phyloP scores from a whole-genome alignment of 1,140 invertebrate species.

The Meloidogyne chitwoodi region DNA sequence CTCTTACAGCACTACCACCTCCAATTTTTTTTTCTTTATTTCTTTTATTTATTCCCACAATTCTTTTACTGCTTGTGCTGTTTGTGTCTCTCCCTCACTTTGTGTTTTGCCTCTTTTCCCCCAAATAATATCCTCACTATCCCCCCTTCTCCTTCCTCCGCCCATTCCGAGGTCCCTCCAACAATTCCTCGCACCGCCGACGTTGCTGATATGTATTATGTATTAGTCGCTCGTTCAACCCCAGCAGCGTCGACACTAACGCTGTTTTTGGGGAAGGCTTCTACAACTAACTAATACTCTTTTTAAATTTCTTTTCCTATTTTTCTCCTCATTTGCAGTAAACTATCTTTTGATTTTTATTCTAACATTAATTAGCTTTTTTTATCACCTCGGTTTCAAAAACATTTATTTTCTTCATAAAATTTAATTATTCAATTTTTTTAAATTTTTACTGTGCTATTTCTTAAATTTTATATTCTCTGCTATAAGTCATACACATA shows the following conservation, averaged over 20 bases:
- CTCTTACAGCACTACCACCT: neutral
- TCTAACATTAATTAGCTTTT: neutral
- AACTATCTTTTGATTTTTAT: neutral
- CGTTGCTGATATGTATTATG: neutral
- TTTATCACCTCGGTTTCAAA: neutral
- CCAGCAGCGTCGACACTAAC: neutral
- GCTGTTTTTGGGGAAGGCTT: neutral
- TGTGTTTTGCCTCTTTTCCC: neutral
- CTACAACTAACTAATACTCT: neutral
- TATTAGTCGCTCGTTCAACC: neutral
- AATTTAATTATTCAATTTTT: too few relatives aligned
- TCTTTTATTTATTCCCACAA: neutral
- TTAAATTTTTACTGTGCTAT: neutral
- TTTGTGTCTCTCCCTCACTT: neutral
- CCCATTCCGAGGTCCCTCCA: neutral
- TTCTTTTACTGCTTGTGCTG: neutral
- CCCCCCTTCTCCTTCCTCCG: constrained; percentile 1
- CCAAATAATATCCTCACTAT: constrained; percentile 9
- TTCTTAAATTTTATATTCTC: too few relatives aligned
- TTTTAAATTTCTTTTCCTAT: neutral
- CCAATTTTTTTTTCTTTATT: neutral
- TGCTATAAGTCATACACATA: too few relatives aligned
- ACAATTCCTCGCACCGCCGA: neutral
- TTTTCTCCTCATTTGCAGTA: neutral
- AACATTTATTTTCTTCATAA: neutral